These are phyloP conservation scores for Diplosoma virens DNA, from an alignment of 23 tunicate species.

Conservation along the genomic window DNA sequence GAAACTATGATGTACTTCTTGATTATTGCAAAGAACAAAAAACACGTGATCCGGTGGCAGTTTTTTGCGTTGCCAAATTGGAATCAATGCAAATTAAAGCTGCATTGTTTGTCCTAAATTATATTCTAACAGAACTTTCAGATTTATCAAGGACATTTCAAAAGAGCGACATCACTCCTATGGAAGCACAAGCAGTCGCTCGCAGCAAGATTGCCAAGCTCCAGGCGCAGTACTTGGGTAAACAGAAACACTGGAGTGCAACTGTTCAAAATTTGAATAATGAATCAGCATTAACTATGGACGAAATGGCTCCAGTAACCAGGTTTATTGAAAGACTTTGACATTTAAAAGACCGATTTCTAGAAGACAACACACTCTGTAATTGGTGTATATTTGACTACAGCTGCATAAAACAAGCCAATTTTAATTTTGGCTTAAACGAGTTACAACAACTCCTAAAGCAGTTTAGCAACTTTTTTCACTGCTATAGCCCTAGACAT, in stretches of 20 bases:
- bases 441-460: slow-evolving; percentile 21
- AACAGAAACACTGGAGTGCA: slow-evolving; percentile 38
- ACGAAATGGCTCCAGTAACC: too few relatives aligned
- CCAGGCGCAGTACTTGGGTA: slow-evolving; percentile 24
- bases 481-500: slow-evolving; percentile 30
- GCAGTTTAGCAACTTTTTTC: slow-evolving; percentile 33
- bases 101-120: slow-evolving; percentile 20
- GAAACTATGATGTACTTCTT: slow-evolving; percentile 33
- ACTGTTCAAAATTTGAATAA: too few relatives aligned
- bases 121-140: slow-evolving; percentile 41
- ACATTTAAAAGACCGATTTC: slow-evolving; percentile 32
- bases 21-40: too few relatives aligned
- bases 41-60: slow-evolving; percentile 39
- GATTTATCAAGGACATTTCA: slow-evolving; percentile 38
- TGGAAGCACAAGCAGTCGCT: slow-evolving; percentile 46
- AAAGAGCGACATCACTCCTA: slow-evolving; percentile 30
- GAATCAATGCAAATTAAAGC: too few relatives aligned
- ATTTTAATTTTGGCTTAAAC: slow-evolving; percentile 38
- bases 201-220: slow-evolving; percentile 15
- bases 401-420: too few relatives aligned
- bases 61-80: slow-evolving; percentile 41
- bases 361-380: slow-evolving; percentile 6
- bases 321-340: slow-evolving; percentile 36
- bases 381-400: too few relatives aligned
- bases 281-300: slow-evolving; percentile 21